Evolutionary conservation across 2,888 invertebrate genomes (phyloP).

Genomic region (Drepanosiphum platanoidis): DNA sequence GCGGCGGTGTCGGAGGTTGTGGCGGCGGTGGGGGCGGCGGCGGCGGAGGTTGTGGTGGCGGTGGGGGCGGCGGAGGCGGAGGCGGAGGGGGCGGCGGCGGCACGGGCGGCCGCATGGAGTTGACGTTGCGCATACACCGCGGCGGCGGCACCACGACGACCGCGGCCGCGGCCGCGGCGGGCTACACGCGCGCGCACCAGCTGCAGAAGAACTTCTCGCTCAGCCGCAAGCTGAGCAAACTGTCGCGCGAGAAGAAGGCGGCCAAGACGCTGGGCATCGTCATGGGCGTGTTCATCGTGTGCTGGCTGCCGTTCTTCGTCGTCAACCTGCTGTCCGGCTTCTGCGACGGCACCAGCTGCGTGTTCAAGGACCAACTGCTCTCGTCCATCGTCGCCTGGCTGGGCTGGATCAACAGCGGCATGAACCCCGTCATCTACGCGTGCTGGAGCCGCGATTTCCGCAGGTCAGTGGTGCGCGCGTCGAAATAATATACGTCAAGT

Average conservation of each 20-base stretch:
- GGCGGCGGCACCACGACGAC: conserved; percentile 75
- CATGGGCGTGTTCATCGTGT: conserved; percentile 96
- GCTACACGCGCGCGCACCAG: conserved; percentile 71
- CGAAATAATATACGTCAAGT: too few species aligned
- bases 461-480: too few species aligned
- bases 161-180: conserved; percentile 66
- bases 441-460: conserved; percentile 97
- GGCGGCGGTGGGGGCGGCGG: conserved; percentile 92
- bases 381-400: conserved; percentile 92
- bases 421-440: conserved; percentile 98
- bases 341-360: conserved; percentile 81
- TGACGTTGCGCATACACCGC: conserved; percentile 92
- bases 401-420: conserved; percentile 94
- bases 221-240: conserved; percentile 91
- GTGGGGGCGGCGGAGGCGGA: conserved; percentile 89
- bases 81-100: conserved; percentile 85
- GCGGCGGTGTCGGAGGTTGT: conserved; percentile 92
- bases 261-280: conserved; percentile 97
- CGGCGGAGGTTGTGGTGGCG: conserved; percentile 93
- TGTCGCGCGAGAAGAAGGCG: conserved; percentile 97
- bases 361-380: conserved; percentile 83
- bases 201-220: conserved; percentile 90
- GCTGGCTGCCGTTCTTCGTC: conserved; percentile 97
- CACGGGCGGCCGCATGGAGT: conserved; percentile 84
- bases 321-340: conserved; percentile 92